Base-by-base conservation (phyloP, 2,888 invertebrate species). In the Callosobruchus maculatus region DNA sequence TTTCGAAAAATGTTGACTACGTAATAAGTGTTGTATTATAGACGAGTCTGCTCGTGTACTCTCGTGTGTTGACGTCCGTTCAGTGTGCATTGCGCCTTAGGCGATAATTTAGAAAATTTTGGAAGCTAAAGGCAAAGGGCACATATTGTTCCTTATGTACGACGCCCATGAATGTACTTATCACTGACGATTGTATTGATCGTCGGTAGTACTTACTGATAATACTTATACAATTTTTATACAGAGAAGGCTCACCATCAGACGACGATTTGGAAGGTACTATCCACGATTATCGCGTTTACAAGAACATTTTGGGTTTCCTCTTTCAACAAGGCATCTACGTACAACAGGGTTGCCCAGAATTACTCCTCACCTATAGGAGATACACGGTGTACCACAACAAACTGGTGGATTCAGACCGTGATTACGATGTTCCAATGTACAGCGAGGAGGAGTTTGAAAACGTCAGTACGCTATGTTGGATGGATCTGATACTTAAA, bases 401-500 rank as follows among this genome's bases (percentile, higher is more conserved):
- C 0, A 72, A 49, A 49, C 4, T 49, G 49, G 49, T 49, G 1
- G 49, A 49, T 18, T 1, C 49, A 18, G 49, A 49, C 13, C 49
- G 49, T 1, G 49, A 49, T 5, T 49, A 49, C 49, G 7, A 7
- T 13, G 13, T 49, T 18, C 49, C 49, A 13, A 7, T 49, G 7
- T 49, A 49, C 5, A 13, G 74, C 1, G 76, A 81, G 70, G 71
- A 77, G 0, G 74, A 75, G 4, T 87, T 85, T 74, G 73, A 80
- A 67, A 76, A 80, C 0, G 80, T 85, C 5, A 84, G 84, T 70
- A 87, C 84, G 74, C 88, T 88, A 78, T 88, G 88, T 76, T 92
- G 92, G 92, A 80, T 92, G 21, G 92, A 92, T 81, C 85, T 92
- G 66, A 87, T 91, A 79, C 83, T 92, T 73, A 91, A 92, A 84